phyloP scores from a whole-genome alignment of 2,888 invertebrate genomes.

The Himalopsyche anomala region DNA sequence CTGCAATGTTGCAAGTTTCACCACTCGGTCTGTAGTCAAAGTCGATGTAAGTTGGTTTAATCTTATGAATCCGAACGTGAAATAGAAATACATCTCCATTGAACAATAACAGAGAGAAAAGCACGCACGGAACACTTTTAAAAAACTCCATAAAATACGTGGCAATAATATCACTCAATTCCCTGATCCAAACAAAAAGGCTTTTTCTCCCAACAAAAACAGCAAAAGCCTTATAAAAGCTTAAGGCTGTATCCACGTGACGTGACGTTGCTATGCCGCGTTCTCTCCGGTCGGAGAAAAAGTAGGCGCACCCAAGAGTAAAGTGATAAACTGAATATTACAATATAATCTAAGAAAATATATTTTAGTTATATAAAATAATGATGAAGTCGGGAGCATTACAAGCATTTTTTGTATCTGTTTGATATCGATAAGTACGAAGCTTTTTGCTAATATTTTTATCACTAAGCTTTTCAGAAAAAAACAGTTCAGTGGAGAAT shows the following conservation, averaged over 20 bases:
- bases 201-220: background rate
- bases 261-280: constrained; percentile 21
- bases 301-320: background rate
- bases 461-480: too few relatives aligned
- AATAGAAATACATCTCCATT: background rate
- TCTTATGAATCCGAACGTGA: background rate
- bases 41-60: background rate
- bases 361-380: background rate
- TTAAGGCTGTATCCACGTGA: constrained; percentile 16
- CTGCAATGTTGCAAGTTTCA: background rate
- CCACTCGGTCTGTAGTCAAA: background rate
- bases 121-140: background rate
- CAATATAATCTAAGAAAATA: background rate
- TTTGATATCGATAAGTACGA: too few relatives aligned
- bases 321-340: constrained; percentile 22
- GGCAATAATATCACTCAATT: constrained; percentile 20
- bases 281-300: background rate
- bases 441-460: too few relatives aligned
- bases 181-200: constrained; percentile 17
- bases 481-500: too few relatives aligned
- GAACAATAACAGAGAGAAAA: background rate
- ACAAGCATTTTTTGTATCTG: too few relatives aligned
- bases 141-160: constrained; percentile 12
- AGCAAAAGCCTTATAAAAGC: constrained; percentile 28
- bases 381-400: background rate